Evolutionary conservation across 1,140 invertebrate species (phyloP), one percentile per base, ranked within the genome.

Genomic region (Centruroides sculpturatus): DNA sequence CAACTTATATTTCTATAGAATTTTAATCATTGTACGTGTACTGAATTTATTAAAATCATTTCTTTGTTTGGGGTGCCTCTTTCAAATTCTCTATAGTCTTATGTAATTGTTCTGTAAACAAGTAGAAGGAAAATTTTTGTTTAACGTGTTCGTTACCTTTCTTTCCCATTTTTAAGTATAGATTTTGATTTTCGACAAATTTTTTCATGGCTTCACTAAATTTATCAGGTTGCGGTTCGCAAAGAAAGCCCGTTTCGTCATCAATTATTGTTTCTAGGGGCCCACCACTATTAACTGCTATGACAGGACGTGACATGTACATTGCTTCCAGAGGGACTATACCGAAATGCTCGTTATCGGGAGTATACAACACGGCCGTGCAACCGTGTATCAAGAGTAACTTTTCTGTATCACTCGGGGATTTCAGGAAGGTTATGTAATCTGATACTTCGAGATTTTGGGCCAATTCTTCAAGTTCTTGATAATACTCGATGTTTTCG

Each of bases 271-370:
- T 98, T 76, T 99, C 97, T 5, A 80, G 83, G 0, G 96, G 96
- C 3, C 97, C 97, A 41, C 97, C 97, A 72, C 85, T 92, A 70
- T 93, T 90, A 0, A 90, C 85, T 0, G 96, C 97, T 66, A 99
- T 85, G 0, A 99, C 94, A 23, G 95, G 93, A 69, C 90, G 88
- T 36, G 79, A 76, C 70, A 85, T 83, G 71, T 90, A 92, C 97
- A 99, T 99, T 0, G 95, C 93, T 79, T 99, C 97, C 56, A 99
- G 75, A 3, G 97, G 97, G 7, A 99, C 97, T 71, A 99, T 99
- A 5, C 97, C 97, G 81, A 99, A 99, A 78, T 99, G 97, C 74
- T 99, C 97, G 72, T 90, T 91, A 0, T 84, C 81, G 5, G 97
- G 97, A 23, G 97, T 99, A 67, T 99, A 99, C 12, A 99, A 69